Conservation (phyloP, 2,888 invertebrate genomes). For the Xylota sylvarum region DNA sequence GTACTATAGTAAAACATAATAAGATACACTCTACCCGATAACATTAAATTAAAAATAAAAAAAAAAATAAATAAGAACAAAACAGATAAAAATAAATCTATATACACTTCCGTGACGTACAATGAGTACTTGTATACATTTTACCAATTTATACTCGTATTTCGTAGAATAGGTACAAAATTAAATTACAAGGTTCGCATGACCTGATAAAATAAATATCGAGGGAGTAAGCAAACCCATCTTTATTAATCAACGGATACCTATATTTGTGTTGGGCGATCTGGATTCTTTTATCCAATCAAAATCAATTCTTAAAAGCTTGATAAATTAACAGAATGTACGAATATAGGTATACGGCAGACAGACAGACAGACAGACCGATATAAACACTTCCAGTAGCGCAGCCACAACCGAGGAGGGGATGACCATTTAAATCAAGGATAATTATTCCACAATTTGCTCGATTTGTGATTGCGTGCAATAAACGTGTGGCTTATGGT, state of each 20-base stretch:
- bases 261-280: no score
- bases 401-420: not conserved
- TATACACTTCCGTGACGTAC: no score
- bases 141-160: not conserved
- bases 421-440: not conserved
- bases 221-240: no score
- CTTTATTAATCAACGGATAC: no score
- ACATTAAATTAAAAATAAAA: no score
- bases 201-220: not conserved
- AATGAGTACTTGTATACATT: no score
- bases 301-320: not conserved
- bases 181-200: not conserved
- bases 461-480: constrained; percentile 17
- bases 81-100: no score
- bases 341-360: no score
- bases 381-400: no score
- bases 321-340: not conserved
- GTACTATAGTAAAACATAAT: no score
- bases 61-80: no score
- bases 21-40: no score
- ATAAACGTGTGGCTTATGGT: not conserved
- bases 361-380: not conserved
- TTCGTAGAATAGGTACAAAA: not conserved
- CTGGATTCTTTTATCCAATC: not conserved
- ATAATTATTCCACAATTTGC: constrained; percentile 13